Conservation (phyloP, 2,113 vertebrate genomes). For the Heteronetta atricapilla region DNA sequence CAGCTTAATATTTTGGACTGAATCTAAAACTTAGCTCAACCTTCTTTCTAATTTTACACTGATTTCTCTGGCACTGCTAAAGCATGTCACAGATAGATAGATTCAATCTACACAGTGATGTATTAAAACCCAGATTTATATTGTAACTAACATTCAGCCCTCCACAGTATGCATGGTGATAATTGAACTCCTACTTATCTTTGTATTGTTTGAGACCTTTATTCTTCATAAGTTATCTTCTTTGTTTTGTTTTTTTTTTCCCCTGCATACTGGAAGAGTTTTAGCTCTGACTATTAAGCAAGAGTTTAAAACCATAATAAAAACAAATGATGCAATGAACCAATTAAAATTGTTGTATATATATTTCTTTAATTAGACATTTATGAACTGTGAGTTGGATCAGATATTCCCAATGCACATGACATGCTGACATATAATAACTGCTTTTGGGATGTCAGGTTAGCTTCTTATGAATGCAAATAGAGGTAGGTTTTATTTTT, state of each 20-base stretch:
- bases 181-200: neutral
- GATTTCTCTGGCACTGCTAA: neutral
- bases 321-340: conserved; percentile 71
- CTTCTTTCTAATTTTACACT: neutral
- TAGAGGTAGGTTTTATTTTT: neutral
- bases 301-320: conserved; percentile 60
- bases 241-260: neutral
- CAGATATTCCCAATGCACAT: conserved; percentile 60
- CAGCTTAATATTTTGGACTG: neutral
- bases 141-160: neutral
- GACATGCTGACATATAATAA: conserved; percentile 49
- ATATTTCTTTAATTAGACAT: conserved; percentile 71
- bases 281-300: neutral
- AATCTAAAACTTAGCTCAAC: neutral
- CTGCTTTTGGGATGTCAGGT: conserved; percentile 47
- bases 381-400: conserved; percentile 63
- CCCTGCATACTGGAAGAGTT: neutral
- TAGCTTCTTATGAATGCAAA: conserved; percentile 56
- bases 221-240: neutral
- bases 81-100: neutral
- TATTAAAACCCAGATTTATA: neutral
- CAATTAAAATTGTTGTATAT: conserved; percentile 65
- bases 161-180: neutral
- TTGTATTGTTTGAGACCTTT: neutral
- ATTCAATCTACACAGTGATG: neutral